phyloP scores from a whole-genome alignment of 2,797 vertebrate genomes.

The Pempheris klunzingeri region DNA sequence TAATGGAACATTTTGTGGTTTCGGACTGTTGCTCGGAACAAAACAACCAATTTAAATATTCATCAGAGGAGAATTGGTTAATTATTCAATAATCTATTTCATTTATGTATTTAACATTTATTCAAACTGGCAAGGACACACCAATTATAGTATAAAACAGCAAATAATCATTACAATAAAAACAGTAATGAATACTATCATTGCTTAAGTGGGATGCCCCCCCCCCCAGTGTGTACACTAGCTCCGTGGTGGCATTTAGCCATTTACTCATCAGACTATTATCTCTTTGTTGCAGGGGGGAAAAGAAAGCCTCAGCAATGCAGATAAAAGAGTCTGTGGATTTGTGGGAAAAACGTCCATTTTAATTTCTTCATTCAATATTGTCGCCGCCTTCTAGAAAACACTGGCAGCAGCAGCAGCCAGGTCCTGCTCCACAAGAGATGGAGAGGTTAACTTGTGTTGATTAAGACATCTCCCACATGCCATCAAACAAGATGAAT shows the following conservation, averaged over 20 bases:
- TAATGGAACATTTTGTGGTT: background rate
- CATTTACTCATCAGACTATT: background rate
- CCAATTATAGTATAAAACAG: too few relatives aligned
- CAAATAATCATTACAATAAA: too few relatives aligned
- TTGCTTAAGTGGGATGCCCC: background rate
- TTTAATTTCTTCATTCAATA: constrained; percentile 27
- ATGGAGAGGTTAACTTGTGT: constrained; percentile 29
- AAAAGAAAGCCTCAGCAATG: background rate
- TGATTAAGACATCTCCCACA: constrained; percentile 22
- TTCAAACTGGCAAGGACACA: too few relatives aligned
- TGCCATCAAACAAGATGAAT: constrained; percentile 24
- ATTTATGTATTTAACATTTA: too few relatives aligned
- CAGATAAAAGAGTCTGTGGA: constrained; percentile 15
- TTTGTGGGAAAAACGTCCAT: constrained; percentile 13
- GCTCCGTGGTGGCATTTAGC: background rate
- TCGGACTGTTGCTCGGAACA: background rate
- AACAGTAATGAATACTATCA: too few relatives aligned
- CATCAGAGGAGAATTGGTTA: background rate
- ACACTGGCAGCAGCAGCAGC: constrained; percentile 7
- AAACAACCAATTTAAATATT: background rate
- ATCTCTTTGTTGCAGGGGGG: background rate
- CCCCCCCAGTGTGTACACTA: background rate
- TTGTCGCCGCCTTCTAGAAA: constrained; percentile 23
- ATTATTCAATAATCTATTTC: background rate
- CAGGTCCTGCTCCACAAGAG: constrained; percentile 8